These are phyloP conservation scores for Philhelius pedissequus DNA, from an alignment of 2,888 invertebrate genomes.

Conservation along the genomic window DNA sequence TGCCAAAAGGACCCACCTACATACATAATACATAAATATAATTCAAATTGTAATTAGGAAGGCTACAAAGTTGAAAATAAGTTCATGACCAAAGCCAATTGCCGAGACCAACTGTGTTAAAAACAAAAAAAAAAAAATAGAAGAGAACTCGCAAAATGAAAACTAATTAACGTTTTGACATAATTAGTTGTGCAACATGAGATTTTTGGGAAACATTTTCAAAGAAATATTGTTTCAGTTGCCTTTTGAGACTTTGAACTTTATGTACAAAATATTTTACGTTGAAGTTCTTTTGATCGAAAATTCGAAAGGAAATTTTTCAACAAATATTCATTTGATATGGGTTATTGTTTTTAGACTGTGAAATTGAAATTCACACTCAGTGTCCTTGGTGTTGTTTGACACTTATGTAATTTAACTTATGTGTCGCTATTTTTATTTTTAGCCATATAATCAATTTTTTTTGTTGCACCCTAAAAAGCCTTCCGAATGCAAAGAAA, in stretches of 20 bases:
- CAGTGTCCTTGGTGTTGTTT: too few relatives aligned
- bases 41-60: slow-evolving; percentile 44
- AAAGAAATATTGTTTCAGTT: not conserved
- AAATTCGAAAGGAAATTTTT: not conserved
- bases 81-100: slow-evolving; percentile 32
- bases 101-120: not conserved
- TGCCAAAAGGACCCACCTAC: not conserved
- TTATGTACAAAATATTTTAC: not conserved
- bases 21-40: not conserved
- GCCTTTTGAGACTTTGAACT: not conserved
- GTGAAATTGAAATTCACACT: too few relatives aligned
- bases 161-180: slow-evolving; percentile 8
- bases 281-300: not conserved
- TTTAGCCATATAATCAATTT: too few relatives aligned
- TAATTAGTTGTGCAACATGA: not conserved
- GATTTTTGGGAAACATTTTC: not conserved
- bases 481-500: too few relatives aligned
- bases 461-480: too few relatives aligned
- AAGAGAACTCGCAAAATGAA: not conserved
- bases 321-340: too few relatives aligned
- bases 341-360: too few relatives aligned
- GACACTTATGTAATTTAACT: too few relatives aligned
- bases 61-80: slow-evolving; percentile 45
- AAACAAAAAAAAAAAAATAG: not conserved
- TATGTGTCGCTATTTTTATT: too few relatives aligned